Evolutionary conservation across 2,113 vertebrate species (phyloP), one percentile per base, ranked within the genome.

Genomic region (Aleadryas rufinucha): DNA sequence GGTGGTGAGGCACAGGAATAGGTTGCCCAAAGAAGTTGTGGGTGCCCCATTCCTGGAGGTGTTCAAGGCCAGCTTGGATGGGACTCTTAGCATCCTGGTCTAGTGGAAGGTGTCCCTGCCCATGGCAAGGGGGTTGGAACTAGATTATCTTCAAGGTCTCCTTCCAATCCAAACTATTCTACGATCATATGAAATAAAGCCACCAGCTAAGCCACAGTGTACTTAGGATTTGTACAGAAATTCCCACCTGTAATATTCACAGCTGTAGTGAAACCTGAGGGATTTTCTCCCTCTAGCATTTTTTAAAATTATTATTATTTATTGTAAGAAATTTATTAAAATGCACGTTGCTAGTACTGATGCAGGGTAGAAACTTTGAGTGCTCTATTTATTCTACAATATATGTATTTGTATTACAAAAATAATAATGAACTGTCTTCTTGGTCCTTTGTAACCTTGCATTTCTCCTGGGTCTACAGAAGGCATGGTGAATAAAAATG

Each of bases 161-260:
- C 9, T 82, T 68, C 20, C 54, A 83, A 35, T 26, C 23, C 23
- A 59, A 26, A 41, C 24, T 4, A 12, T 61, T 75, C 16, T 28
- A 10, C 52, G 44, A 37, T 24, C 21, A 26, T 61, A 16, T 60
- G 70, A 22, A 37, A 41, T 23, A 14, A 33, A 65, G 16, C 8
- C 30, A 1, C 30, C 30, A 13, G 56, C 33, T 18, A 8, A 45
- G 19, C 22, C 37, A 4, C 28, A 8, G 14, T 4, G 0, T 22
- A 2, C 4, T 27, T 24, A 1, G 45, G 16, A 3, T 42, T 56
- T 14, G 41, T 11, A 16, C 33, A 12, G 28, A 33, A 70, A 9
- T 13, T 11, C 20, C 5, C 2, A 1, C 11, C 15, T 42, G 9
- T 26, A 21, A 5, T n/a, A 6, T 3, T 47, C 27, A 7, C 2